Evolutionary conservation across 1,140 invertebrate genomes (phyloP), one percentile per base, ranked within the genome.

Genomic region (Theocolax elegans): DNA sequence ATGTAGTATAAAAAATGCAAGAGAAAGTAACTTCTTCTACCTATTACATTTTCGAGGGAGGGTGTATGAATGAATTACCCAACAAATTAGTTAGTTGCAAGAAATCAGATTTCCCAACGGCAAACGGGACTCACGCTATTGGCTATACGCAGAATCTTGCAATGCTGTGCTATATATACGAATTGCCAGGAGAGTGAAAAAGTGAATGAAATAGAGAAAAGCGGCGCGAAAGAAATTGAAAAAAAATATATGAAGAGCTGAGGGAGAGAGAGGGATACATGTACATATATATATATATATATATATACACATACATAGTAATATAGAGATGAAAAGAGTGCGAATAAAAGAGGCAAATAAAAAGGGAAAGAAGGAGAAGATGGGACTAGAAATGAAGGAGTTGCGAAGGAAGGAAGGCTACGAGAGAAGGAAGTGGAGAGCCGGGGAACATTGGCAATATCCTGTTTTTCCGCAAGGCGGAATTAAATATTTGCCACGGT

Each of bases 91-190:
- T 64, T 74, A 59, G 35, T 29, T 51, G 27, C 67, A 49, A 51
- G 67, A 72, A 64, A 64, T 64, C 62, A 76, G 75, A 76, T 76
- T 76, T 76, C 75, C 75, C 75, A 76, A 40, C 44, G 75, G 75
- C 64, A 40, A 60, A 65, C 46, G 71, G 62, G 64, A 59, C 65
- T 56, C 48, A 15, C 17, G 21, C 44, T 67, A 67, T 71, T 13
- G 71, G 25, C 54, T 15, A 46, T 40, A 42, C 53, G 23, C 53
- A 31, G n/a, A n/a, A n/a, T n/a, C n/a, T n/a, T 56, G 59, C 62
- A 67, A 31, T 25, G 60, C 63, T 40, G 54, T 19, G 44, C n/a
- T 48, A 48, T 21, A 25, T 35, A 8, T 44, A 27, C 59, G 8
- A 23, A 54, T 48, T 17, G 25, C 35, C 29, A 10, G 15, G 40